These are phyloP conservation scores for Standfussiana lucernea DNA, from an alignment of 2,888 invertebrate species.

Conservation along the genomic window DNA sequence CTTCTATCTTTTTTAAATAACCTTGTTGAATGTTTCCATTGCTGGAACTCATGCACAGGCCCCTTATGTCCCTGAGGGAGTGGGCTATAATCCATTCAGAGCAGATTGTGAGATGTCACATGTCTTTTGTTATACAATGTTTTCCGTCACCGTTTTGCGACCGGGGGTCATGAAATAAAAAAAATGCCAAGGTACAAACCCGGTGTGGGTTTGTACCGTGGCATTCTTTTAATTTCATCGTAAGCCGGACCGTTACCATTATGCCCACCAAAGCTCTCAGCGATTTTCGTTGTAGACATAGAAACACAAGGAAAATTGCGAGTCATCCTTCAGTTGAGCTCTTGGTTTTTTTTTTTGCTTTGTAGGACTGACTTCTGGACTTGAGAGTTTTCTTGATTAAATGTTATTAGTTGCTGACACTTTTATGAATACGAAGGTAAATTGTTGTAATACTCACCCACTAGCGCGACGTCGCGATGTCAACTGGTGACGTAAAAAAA, in stretches of 20 bases:
- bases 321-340: conserved; percentile 3
- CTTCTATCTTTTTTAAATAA: background rate
- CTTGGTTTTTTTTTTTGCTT: background rate
- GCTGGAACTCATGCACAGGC: background rate
- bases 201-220: too few relatives aligned
- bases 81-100: background rate
- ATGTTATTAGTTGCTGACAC: conserved; percentile 1
- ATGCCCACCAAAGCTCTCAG: background rate
- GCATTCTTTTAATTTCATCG: too few relatives aligned
- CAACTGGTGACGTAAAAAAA: background rate
- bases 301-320: conserved; percentile 1
- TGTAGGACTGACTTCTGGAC: background rate
- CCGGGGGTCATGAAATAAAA: background rate
- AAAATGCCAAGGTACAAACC: background rate
- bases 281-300: background rate
- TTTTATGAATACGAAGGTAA: background rate
- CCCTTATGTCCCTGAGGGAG: background rate
- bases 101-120: background rate
- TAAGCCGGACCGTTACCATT: background rate
- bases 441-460: background rate
- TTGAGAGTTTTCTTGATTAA: conserved; percentile 12
- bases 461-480: background rate
- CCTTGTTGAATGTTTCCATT: background rate
- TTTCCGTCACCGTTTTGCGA: background rate
- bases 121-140: background rate